Conservation (phyloP, 2,797 vertebrate genomes). For the Gobio occitaniae region DNA sequence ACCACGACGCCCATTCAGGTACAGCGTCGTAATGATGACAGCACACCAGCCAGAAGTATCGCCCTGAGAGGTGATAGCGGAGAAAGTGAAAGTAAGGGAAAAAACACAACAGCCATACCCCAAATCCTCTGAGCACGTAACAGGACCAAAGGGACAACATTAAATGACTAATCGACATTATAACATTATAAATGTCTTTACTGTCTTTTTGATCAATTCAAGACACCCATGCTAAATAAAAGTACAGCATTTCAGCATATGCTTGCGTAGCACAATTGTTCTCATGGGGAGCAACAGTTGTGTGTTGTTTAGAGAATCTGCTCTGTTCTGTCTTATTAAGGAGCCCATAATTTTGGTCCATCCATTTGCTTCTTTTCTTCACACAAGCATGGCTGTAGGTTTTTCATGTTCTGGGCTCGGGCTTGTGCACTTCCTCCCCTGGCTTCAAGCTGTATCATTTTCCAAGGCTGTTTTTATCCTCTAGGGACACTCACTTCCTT, state of each 20-base stretch:
- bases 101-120: too few relatives aligned
- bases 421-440: slow-evolving; percentile 76
- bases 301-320: slow-evolving; percentile 31
- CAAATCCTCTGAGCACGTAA: too few relatives aligned
- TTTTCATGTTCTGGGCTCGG: slow-evolving; percentile 78
- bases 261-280: slow-evolving; percentile 8
- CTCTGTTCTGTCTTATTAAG: slow-evolving; percentile 30
- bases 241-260: not conserved
- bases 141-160: not conserved
- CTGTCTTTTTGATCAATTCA: not conserved
- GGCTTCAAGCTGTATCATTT: slow-evolving; percentile 82
- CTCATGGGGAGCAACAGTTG: not conserved
- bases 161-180: not conserved
- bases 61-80: too few relatives aligned
- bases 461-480: slow-evolving; percentile 81
- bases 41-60: too few relatives aligned
- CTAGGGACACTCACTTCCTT: slow-evolving; percentile 80
- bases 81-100: too few relatives aligned
- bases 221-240: not conserved
- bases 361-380: slow-evolving; percentile 17
- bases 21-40: too few relatives aligned
- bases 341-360: slow-evolving; percentile 37
- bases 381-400: slow-evolving; percentile 59
- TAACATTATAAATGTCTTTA: not conserved
- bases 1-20: too few relatives aligned